phyloP scores from a whole-genome alignment of 2,888 invertebrate species.

The Blomia tropicalis region DNA sequence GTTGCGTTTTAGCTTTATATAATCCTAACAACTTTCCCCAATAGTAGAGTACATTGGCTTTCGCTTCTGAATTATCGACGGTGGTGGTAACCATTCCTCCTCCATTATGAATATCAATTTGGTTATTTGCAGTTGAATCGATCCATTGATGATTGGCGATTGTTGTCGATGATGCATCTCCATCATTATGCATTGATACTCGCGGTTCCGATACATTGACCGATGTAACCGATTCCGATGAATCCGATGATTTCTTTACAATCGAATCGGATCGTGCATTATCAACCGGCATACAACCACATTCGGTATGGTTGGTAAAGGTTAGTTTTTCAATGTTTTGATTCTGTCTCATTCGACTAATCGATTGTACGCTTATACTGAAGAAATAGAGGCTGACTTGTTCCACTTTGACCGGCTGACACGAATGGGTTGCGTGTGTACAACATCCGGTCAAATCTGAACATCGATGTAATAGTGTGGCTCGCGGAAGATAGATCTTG shows the following conservation, averaged over 20 bases:
- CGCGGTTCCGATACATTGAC: neutral
- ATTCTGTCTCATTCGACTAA: neutral
- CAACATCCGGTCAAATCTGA: slow-evolving; percentile 78
- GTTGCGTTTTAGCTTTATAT: neutral
- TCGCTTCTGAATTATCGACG: neutral
- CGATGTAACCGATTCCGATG: neutral
- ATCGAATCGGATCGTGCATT: neutral
- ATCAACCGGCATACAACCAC: slow-evolving; percentile 26
- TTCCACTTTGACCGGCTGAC: slow-evolving; percentile 44
- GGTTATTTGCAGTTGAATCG: neutral
- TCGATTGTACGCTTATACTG: neutral
- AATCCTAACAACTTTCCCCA: slow-evolving; percentile 5
- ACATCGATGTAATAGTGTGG: slow-evolving; percentile 69
- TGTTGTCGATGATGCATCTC: neutral
- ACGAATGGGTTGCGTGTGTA: slow-evolving; percentile 50
- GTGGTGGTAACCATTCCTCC: too few relatives aligned
- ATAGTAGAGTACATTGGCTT: neutral
- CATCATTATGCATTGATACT: neutral
- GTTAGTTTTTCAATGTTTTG: slow-evolving; percentile 28
- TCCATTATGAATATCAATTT: neutral
- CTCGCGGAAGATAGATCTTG: slow-evolving; percentile 63
- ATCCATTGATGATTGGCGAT: neutral
- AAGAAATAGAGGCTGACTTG: slow-evolving; percentile 29
- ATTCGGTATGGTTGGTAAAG: slow-evolving; percentile 30
- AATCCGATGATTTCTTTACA: neutral